Percentiles rank a stretch among this genome's conserved stretches.
These are phyloP conservation scores for Vanessa atalanta DNA, from an alignment of 1,140 invertebrate genomes.

Conservation along the genomic window DNA sequence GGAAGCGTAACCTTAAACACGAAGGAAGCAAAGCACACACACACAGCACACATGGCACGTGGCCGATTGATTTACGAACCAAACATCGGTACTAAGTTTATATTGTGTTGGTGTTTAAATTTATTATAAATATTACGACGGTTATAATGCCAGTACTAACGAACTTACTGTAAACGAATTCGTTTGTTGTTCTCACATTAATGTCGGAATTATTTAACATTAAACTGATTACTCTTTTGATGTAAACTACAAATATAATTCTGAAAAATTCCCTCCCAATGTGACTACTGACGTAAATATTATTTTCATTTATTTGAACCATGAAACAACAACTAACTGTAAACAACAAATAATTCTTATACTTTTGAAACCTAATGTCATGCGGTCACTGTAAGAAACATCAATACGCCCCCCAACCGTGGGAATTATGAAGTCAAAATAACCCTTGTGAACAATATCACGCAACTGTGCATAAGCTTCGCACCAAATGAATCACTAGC, in stretches of 20 bases:
- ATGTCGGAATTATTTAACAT: constrained; percentile 1
- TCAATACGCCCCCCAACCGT: no score
- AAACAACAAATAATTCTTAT: no score
- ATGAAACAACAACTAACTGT: no score
- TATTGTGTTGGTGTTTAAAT: constrained; percentile 4
- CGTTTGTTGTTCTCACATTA: constrained; percentile 10
- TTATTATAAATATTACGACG: constrained; percentile 24
- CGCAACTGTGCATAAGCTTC: no score
- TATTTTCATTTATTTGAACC: no score
- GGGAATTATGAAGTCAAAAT: no score
- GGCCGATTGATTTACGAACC: constrained; percentile 17
- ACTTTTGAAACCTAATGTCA: no score
- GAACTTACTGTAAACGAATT: constrained; percentile 11
- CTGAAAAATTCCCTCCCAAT: constrained; percentile 3
- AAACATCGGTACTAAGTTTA: constrained; percentile 17
- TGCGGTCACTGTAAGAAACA: no score
- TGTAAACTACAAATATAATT: constrained; percentile 5
- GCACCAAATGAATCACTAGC: no score
- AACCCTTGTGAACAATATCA: no score
- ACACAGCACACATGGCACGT: not conserved
- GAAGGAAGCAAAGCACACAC: not conserved
- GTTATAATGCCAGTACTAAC: constrained; percentile 17
- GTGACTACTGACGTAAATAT: not conserved
- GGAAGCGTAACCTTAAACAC: not conserved
- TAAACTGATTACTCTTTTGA: constrained; percentile 1